Evolutionary conservation across 1,140 invertebrate genomes (phyloP).

Genomic region (Archivesica marissinica): DNA sequence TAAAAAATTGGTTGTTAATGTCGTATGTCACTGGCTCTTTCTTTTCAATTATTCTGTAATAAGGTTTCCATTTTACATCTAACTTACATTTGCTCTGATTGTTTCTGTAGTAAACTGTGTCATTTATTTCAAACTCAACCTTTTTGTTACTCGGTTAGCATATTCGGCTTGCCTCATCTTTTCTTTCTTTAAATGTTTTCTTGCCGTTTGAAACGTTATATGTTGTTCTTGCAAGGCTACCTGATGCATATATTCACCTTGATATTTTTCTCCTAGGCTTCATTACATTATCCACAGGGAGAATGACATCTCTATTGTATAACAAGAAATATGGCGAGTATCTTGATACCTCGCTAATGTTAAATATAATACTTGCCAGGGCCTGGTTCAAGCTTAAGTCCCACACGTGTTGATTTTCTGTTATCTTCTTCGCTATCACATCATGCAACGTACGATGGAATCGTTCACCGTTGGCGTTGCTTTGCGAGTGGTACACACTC

Average conservation of each 20-base stretch:
- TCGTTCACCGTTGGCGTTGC: conserved; percentile 60
- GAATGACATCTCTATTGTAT: conserved; percentile 21
- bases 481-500: conserved; percentile 40
- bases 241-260: conserved; percentile 37
- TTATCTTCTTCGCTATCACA: conserved; percentile 60
- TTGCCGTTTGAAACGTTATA: conserved; percentile 22
- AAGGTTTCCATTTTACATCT: conserved; percentile 27
- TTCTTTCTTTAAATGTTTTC: conserved; percentile 10
- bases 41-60: conserved; percentile 40
- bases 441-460: conserved; percentile 63
- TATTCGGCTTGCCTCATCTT: conserved; percentile 38
- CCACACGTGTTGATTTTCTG: conserved; percentile 43
- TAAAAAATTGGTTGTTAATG: conserved; percentile 56
- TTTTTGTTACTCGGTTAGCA: background rate
- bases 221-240: conserved; percentile 48
- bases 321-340: conserved; percentile 33
- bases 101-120: conserved; percentile 40
- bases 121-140: background rate
- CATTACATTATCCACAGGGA: conserved; percentile 31
- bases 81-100: conserved; percentile 39
- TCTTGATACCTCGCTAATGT: conserved; percentile 29
- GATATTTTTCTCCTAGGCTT: conserved; percentile 49
- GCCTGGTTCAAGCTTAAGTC: conserved; percentile 53
- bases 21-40: conserved; percentile 30
- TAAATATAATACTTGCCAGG: conserved; percentile 37